These are phyloP conservation scores for Zhuqinia jingwanae DNA, from an alignment of 2,888 invertebrate genomes.

Conservation along the genomic window DNA sequence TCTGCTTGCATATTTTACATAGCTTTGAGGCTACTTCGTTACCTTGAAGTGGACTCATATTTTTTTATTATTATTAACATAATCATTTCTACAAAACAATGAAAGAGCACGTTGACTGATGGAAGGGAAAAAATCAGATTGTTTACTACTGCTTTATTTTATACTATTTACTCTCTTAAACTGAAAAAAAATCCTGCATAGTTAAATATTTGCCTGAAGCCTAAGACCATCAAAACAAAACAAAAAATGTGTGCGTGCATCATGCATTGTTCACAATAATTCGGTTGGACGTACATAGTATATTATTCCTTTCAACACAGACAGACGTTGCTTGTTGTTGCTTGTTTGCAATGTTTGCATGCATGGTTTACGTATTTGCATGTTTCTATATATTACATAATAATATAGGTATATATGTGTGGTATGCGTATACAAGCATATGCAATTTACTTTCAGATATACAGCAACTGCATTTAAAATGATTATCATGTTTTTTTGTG, in stretches of 20 bases:
- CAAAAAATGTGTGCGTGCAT: background rate
- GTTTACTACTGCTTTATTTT: background rate
- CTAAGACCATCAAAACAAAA: background rate
- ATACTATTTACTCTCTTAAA: background rate
- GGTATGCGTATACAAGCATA: too few species aligned
- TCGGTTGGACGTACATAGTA: background rate
- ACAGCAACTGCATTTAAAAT: too few species aligned
- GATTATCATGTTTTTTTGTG: background rate
- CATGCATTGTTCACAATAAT: conserved; percentile 35
- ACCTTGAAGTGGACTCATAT: too few species aligned
- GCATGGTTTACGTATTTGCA: too few species aligned
- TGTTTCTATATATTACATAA: too few species aligned
- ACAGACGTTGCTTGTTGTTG: background rate
- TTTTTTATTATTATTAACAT: background rate
- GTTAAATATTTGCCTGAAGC: conserved; percentile 12
- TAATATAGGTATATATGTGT: too few species aligned
- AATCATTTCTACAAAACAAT: background rate
- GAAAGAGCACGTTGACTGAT: conserved; percentile 15
- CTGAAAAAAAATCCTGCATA: background rate
- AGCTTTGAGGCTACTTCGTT: too few species aligned
- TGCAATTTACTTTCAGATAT: too few species aligned
- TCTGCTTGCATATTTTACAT: too few species aligned
- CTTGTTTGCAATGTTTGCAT: background rate
- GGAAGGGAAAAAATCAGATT: background rate
- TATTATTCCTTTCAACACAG: background rate